These are phyloP conservation scores for Chouioia cunea DNA, from an alignment of 2,888 invertebrate species.

Conservation along the genomic window DNA sequence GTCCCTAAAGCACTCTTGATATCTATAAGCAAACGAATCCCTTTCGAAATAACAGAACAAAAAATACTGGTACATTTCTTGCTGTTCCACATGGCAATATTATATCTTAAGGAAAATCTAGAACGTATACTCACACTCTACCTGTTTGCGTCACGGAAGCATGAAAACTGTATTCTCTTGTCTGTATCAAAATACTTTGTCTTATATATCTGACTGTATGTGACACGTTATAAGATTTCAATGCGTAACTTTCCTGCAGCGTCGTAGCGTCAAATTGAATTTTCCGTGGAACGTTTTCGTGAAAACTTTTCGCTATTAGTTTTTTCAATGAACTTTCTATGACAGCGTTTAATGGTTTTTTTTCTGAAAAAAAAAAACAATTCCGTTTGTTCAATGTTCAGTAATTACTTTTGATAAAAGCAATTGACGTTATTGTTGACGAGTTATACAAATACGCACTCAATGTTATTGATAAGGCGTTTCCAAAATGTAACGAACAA, in stretches of 20 bases:
- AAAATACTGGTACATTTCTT: neutral
- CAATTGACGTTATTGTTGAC: no score
- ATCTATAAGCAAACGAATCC: neutral
- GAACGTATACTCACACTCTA: no score
- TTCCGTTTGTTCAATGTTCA: no score
- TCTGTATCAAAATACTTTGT: slow-evolving; percentile 12
- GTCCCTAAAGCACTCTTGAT: neutral
- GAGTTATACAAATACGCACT: no score
- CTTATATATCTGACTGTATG: slow-evolving; percentile 34
- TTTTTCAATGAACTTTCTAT: no score
- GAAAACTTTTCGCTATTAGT: neutral
- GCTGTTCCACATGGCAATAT: slow-evolving; percentile 18
- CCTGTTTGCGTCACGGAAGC: neutral
- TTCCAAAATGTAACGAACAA: no score
- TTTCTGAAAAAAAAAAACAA: no score
- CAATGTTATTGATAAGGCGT: no score
- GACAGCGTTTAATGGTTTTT: no score
- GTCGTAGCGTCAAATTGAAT: neutral
- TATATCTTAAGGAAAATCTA: neutral
- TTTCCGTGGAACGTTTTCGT: slow-evolving; percentile 15
- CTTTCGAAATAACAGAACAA: neutral
- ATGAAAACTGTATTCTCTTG: slow-evolving; percentile 15
- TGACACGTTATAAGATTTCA: slow-evolving; percentile 29
- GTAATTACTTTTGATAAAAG: no score
- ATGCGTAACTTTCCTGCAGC: slow-evolving; percentile 25